Conservation (phyloP, 2,888 invertebrate genomes). For the Drosophila fungiperda region DNA sequence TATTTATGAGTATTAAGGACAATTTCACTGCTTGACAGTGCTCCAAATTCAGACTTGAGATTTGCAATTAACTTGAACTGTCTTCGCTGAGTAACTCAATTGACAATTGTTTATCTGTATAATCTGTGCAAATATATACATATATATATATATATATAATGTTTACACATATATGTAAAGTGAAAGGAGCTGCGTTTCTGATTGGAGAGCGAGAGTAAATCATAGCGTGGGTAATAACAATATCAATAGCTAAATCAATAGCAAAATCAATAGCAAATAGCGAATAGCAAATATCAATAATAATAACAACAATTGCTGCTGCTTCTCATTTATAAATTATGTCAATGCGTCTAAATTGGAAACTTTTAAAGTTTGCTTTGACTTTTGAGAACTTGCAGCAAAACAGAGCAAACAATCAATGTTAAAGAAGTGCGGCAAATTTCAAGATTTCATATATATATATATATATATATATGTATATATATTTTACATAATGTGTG, state of each 20-base stretch:
- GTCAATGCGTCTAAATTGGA: constrained; percentile 67
- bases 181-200: constrained; percentile 67
- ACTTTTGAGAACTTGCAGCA: constrained; percentile 25
- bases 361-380: constrained; percentile 41
- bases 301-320: constrained; percentile 3
- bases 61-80: constrained; percentile 69
- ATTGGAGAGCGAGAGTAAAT: constrained; percentile 56
- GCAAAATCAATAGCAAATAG: background rate
- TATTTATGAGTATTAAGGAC: constrained; percentile 63
- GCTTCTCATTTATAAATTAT: constrained; percentile 50
- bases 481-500: constrained; percentile 23
- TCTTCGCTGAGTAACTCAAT: constrained; percentile 65
- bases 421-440: constrained; percentile 4
- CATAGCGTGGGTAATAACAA: constrained; percentile 30
- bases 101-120: constrained; percentile 45
- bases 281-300: background rate
- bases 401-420: constrained; percentile 16
- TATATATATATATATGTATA: background rate
- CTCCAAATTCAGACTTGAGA: constrained; percentile 18
- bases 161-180: constrained; percentile 49
- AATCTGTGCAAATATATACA: background rate
- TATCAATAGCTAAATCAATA: constrained; percentile 5
- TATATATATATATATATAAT: background rate
- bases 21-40: constrained; percentile 76
- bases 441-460: background rate